Base-by-base conservation (phyloP, 1,140 invertebrate genomes). In the Aphelinus atriplicis region DNA sequence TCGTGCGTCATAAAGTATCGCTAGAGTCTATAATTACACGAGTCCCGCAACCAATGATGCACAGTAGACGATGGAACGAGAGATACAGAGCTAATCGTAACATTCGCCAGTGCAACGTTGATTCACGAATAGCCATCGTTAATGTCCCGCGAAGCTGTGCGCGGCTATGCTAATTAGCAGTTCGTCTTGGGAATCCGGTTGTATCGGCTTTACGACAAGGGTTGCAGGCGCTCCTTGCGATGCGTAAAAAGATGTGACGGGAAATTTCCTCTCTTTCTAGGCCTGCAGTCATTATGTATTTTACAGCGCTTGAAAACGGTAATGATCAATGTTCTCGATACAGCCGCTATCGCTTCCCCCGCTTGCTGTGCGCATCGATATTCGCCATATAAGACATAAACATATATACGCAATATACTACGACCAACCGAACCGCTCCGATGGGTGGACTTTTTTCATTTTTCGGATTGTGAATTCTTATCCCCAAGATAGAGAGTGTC, bases 131-230 rank as follows among this genome's bases (percentile, higher is more conserved):
- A 51, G 51, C 64, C 66, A 46, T 71, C 62, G 60, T 69, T 75
- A 70, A 75, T 75, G 42, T 60, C 6, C 9, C 4, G 10, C 9
- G 42, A 60, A 4, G 4, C 48, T 46, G n/a, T 43, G 6, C 43
- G n/a, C 56, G 51, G 55, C 46, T 65, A 75, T 75, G 68, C 62
- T 71, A 71, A 75, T 75, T 75, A 75, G 68, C 68, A 58, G 58
- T 75, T 71, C 68, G 66, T 75, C 67, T 42, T 58, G 26, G 2
- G 61, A 61, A 6, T 50, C 48, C 45, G 6, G 45, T n/a, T n/a
- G 50, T 43, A 72, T 65, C 61, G 45, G 7, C 2, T 65, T 71
- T 71, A 71, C 70, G 61, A 71, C 2, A 26, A 26, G 26, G 26
- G 26, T 26, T 26, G 26, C 26, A 26, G 26, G 26, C 26, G 26